phyloP scores from a whole-genome alignment of 2,113 vertebrate genomes.

The Strigops habroptila region DNA sequence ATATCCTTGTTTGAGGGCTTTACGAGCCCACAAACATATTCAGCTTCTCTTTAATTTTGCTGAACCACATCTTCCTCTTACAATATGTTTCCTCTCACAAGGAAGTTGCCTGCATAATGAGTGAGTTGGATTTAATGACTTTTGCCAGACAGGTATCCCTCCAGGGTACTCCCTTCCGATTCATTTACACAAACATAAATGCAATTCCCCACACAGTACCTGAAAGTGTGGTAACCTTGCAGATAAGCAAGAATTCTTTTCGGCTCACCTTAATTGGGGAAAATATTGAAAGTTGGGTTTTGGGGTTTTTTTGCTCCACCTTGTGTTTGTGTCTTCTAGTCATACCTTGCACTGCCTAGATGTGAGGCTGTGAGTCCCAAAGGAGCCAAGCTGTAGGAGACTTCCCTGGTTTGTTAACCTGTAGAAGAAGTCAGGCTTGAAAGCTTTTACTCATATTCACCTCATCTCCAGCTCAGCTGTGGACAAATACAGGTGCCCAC shows the following conservation, averaged over 20 bases:
- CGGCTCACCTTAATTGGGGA: background rate
- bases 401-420: background rate
- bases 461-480: background rate
- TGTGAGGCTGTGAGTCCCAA: background rate
- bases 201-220: background rate
- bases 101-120: background rate
- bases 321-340: background rate
- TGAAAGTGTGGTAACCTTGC: background rate
- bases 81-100: background rate
- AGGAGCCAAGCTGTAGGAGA: background rate
- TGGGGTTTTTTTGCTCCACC: background rate
- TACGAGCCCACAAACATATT: background rate
- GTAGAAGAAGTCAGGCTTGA: background rate
- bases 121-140: background rate
- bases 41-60: background rate
- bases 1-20: background rate
- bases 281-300: background rate
- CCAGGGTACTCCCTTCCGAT: background rate
- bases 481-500: background rate
- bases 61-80: background rate
- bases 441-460: background rate
- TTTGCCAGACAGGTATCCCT: background rate
- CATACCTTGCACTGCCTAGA: background rate
- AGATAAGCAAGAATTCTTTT: background rate
- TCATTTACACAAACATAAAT: background rate